These are phyloP conservation scores for Leptogaster cylindrica DNA, from an alignment of 2,888 invertebrate species.

Conservation along the genomic window DNA sequence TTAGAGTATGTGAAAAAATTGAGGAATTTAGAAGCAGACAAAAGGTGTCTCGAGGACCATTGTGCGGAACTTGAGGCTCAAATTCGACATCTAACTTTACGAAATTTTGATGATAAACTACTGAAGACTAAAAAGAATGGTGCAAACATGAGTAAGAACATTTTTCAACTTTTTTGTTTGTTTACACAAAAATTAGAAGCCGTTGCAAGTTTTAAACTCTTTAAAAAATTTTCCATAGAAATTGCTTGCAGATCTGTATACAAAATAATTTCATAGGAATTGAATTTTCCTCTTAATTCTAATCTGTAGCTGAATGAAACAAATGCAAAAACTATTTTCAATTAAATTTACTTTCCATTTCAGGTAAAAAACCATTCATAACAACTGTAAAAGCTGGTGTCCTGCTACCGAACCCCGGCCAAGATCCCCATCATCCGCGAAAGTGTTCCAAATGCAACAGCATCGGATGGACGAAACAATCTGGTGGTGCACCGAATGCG, in stretches of 20 bases:
- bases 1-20: constrained; percentile 64
- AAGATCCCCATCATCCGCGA: constrained; percentile 43
- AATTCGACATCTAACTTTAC: constrained; percentile 62
- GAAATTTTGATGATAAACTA: constrained; percentile 61
- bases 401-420: constrained; percentile 50
- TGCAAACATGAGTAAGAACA: constrained; percentile 49
- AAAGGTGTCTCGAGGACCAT: constrained; percentile 62
- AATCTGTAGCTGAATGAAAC: not conserved
- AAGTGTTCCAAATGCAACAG: constrained; percentile 58
- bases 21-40: constrained; percentile 65
- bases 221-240: no score
- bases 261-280: no score
- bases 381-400: constrained; percentile 58
- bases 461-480: constrained; percentile 51
- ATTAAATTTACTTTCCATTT: no score
- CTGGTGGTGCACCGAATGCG: constrained; percentile 54
- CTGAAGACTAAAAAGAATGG: constrained; percentile 51
- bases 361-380: constrained; percentile 59
- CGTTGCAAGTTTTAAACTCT: no score
- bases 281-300: not conserved
- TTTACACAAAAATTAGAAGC: no score
- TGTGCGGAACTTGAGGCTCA: constrained; percentile 62
- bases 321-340: not conserved
- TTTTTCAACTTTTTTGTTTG: no score
- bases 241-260: no score